Percentiles rank a stretch among this genome's conserved stretches.
Conservation (phyloP, 2,888 invertebrate species). For the Gari tellinella region DNA sequence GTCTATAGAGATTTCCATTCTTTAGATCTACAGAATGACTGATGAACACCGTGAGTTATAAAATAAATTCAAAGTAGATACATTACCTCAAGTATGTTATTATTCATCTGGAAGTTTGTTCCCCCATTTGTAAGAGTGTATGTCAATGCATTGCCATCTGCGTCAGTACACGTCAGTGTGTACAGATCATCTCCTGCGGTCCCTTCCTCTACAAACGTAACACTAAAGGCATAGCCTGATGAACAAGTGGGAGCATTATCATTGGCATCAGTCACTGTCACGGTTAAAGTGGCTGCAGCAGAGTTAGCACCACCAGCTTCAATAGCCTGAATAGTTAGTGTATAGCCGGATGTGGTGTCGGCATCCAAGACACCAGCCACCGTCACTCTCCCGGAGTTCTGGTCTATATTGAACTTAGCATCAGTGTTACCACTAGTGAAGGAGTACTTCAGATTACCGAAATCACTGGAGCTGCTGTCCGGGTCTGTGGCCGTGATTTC, state of each 20-base stretch:
- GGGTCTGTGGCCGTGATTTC: slow-evolving; percentile 67
- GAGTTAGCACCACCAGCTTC: slow-evolving; percentile 61
- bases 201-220: slow-evolving; percentile 57
- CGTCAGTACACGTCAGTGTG: slow-evolving; percentile 64
- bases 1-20: no score
- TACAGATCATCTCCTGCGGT: slow-evolving; percentile 39
- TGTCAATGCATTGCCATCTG: slow-evolving; percentile 56
- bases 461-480: slow-evolving; percentile 55
- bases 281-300: slow-evolving; percentile 48
- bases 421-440: slow-evolving; percentile 62
- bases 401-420: slow-evolving; percentile 68
- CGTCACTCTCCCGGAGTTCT: slow-evolving; percentile 59
- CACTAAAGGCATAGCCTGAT: slow-evolving; percentile 48
- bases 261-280: slow-evolving; percentile 58
- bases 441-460: slow-evolving; percentile 66
- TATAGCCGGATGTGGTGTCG: slow-evolving; percentile 66
- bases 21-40: background rate
- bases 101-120: slow-evolving; percentile 60
- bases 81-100: slow-evolving; percentile 40
- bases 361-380: slow-evolving; percentile 70
- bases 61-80: background rate
- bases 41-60: background rate
- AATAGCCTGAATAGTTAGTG: slow-evolving; percentile 57
- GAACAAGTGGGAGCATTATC: slow-evolving; percentile 67
- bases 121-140: slow-evolving; percentile 61